These are phyloP conservation scores for Darevskia nairensis DNA, from an alignment of 2,797 vertebrate species.

Conservation along the genomic window DNA sequence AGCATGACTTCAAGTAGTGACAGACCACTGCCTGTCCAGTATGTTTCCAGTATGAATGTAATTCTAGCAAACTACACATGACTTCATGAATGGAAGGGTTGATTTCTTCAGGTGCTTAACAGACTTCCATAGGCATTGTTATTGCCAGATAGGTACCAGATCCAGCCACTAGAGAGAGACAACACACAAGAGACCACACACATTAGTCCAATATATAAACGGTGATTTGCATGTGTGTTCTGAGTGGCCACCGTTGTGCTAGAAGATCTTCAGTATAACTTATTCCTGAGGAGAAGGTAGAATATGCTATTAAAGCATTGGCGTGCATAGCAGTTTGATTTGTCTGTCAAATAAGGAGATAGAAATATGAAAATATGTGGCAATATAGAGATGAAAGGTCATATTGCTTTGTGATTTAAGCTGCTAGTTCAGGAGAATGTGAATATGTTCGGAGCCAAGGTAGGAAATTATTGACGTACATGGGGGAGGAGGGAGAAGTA, in stretches of 20 bases:
- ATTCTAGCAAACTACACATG: not conserved
- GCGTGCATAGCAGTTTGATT: slow-evolving; percentile 1
- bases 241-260: not conserved
- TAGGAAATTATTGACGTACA: not conserved
- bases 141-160: not conserved
- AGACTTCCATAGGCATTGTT: not conserved
- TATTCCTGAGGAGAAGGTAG: not conserved
- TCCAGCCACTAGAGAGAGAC: slow-evolving; percentile 39
- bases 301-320: slow-evolving; percentile 13
- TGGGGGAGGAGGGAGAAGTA: too few relatives aligned
- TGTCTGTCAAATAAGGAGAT: not conserved
- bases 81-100: not conserved
- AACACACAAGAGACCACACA: slow-evolving; percentile 6
- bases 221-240: slow-evolving; percentile 9
- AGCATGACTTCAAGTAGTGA: not conserved
- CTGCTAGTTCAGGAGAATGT: not conserved
- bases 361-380: slow-evolving; percentile 3
- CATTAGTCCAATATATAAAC: not conserved
- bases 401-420: slow-evolving; percentile 20
- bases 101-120: not conserved
- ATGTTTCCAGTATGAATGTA: not conserved
- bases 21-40: not conserved
- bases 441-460: not conserved
- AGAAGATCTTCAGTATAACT: not conserved
- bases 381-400: slow-evolving; percentile 13